Evolutionary conservation across 2,888 invertebrate species (phyloP).

Genomic region (Apeira syringaria): DNA sequence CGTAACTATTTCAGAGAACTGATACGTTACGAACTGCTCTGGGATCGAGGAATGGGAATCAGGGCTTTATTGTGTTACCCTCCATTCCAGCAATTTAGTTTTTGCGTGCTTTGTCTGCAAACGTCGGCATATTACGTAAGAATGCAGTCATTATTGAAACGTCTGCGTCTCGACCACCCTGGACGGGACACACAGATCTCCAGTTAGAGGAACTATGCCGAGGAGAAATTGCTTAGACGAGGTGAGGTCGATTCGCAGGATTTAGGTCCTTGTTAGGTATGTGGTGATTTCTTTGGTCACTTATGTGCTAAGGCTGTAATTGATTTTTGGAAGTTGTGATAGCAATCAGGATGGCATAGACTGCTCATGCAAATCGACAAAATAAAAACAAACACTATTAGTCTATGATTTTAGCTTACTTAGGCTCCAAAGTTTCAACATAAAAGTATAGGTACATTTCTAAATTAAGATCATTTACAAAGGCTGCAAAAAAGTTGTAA

Average conservation of each 20-base stretch:
- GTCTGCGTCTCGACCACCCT: slow-evolving; percentile 69
- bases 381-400: no score
- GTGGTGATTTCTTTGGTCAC: no score
- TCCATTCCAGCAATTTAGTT: slow-evolving; percentile 62
- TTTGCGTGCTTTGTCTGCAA: slow-evolving; percentile 55
- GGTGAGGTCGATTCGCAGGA: slow-evolving; percentile 16
- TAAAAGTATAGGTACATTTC: no score
- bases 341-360: no score
- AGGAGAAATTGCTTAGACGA: slow-evolving; percentile 22
- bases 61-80: slow-evolving; percentile 54
- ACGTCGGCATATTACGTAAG: slow-evolving; percentile 62
- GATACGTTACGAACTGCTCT: slow-evolving; percentile 35
- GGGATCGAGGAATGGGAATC: slow-evolving; percentile 31
- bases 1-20: slow-evolving; percentile 53
- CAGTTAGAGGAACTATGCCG: slow-evolving; percentile 47
- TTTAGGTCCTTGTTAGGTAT: no score
- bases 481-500: no score
- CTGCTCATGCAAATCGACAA: no score
- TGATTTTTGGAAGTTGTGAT: no score
- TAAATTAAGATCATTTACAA: no score
- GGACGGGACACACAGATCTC: slow-evolving; percentile 57
- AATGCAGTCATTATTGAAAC: slow-evolving; percentile 68
- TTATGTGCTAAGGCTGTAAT: no score
- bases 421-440: no score
- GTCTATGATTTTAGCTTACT: no score